phyloP scores from a whole-genome alignment of 2,888 invertebrate genomes.

The Dendrolimus houi region DNA sequence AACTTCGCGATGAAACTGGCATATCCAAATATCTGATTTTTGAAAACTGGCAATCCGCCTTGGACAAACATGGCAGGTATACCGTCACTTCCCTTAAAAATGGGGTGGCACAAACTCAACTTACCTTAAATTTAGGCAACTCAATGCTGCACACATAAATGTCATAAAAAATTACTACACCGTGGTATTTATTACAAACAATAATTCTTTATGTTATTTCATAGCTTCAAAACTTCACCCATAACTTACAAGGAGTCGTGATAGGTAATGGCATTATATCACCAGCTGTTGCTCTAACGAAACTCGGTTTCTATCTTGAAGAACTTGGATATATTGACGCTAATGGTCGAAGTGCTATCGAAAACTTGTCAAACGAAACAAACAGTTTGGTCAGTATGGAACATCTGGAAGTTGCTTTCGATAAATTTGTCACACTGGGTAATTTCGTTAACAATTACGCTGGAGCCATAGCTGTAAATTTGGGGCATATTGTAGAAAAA shows the following conservation, averaged over 20 bases:
- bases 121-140: too few relatives aligned
- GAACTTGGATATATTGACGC: slow-evolving; percentile 80
- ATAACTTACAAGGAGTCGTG: slow-evolving; percentile 84
- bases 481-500: slow-evolving; percentile 50
- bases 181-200: too few relatives aligned
- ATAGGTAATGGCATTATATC: slow-evolving; percentile 92
- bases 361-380: slow-evolving; percentile 67
- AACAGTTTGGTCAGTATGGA: slow-evolving; percentile 64
- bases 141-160: too few relatives aligned
- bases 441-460: slow-evolving; percentile 74
- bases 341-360: slow-evolving; percentile 75
- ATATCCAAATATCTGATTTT: too few relatives aligned
- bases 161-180: too few relatives aligned
- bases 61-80: too few relatives aligned
- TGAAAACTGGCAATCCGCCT: too few relatives aligned
- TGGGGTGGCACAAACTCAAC: too few relatives aligned
- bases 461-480: slow-evolving; percentile 84
- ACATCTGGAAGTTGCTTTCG: slow-evolving; percentile 76
- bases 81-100: too few relatives aligned
- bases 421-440: slow-evolving; percentile 79
- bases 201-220: too few relatives aligned
- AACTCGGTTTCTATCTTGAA: slow-evolving; percentile 60
- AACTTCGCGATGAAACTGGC: too few relatives aligned
- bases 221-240: slow-evolving; percentile 72
- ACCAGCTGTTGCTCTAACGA: slow-evolving; percentile 65